These are phyloP conservation scores for Aporophyla nigra DNA, from an alignment of 2,888 invertebrate species.

Conservation along the genomic window DNA sequence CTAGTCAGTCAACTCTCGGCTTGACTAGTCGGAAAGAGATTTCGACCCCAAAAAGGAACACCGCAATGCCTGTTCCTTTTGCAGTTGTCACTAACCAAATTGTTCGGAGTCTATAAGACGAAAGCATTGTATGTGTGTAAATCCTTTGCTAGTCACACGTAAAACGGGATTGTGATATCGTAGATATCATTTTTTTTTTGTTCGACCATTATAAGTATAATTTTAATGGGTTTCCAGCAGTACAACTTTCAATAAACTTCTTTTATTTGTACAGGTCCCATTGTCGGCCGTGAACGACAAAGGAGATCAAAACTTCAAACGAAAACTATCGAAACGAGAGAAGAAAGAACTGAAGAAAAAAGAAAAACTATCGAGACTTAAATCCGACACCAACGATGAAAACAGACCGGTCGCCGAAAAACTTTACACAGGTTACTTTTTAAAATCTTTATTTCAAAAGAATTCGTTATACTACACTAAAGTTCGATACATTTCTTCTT, in stretches of 20 bases:
- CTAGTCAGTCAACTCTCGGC: no score
- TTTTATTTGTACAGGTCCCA: constrained; percentile 56
- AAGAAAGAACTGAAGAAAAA: constrained; percentile 99
- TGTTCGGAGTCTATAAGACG: background rate
- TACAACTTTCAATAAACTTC: background rate
- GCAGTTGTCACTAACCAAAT: no score
- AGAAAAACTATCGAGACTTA: constrained; percentile 95
- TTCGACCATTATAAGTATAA: background rate
- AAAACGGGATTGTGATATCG: background rate
- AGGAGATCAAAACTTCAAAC: constrained; percentile 95
- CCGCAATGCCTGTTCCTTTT: no score
- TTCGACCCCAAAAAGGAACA: no score
- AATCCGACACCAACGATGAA: constrained; percentile 93
- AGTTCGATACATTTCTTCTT: background rate
- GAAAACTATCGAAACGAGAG: constrained; percentile 98
- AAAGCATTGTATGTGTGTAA: background rate
- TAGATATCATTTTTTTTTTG: background rate
- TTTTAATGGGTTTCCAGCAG: background rate
- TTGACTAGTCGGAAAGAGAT: no score
- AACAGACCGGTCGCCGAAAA: constrained; percentile 97
- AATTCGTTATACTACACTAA: background rate
- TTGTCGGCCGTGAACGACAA: constrained; percentile 92
- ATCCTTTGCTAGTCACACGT: background rate
- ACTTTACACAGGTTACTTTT: constrained; percentile 94
- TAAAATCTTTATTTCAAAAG: background rate